Conservation (phyloP, 2,797 vertebrate species). For the Aphelocoma californica region DNA sequence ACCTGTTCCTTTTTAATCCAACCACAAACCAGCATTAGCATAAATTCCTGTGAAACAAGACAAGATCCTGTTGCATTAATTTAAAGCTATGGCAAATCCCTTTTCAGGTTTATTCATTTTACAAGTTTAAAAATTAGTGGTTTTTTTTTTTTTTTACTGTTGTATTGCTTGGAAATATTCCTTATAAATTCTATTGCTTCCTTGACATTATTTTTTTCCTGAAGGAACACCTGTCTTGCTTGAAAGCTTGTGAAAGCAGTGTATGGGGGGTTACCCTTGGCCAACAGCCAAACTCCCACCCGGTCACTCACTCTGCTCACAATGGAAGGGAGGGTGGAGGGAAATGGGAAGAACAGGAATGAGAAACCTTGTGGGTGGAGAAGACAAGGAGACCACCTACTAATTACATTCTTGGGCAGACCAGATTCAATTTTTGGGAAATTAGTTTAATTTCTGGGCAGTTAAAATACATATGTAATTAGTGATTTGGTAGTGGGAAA, state of each 20-base stretch:
- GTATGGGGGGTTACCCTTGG: neutral
- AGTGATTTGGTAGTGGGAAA: neutral
- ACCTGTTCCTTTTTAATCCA: neutral
- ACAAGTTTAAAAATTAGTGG: neutral
- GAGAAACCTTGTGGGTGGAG: neutral
- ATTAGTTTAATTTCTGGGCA: neutral
- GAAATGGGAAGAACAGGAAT: neutral
- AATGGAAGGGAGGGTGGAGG: rapidly evolving
- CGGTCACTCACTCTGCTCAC: neutral
- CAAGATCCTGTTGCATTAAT: neutral
- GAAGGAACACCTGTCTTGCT: neutral
- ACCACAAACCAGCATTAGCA: neutral
- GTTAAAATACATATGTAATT: neutral
- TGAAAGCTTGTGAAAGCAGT: neutral
- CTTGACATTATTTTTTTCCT: neutral
- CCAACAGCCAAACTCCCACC: neutral
- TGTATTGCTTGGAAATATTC: neutral
- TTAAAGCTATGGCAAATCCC: neutral
- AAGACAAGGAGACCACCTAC: neutral
- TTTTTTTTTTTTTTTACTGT: neutral
- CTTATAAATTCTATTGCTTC: neutral
- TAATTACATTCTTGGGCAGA: neutral
- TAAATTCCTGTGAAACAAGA: neutral
- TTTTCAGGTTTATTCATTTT: neutral
- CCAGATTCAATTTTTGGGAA: neutral